Percentiles rank a stretch among this genome's conserved stretches.
These are phyloP conservation scores for Parasteatoda tepidariorum DNA, from an alignment of 1,140 invertebrate genomes.

Conservation along the genomic window DNA sequence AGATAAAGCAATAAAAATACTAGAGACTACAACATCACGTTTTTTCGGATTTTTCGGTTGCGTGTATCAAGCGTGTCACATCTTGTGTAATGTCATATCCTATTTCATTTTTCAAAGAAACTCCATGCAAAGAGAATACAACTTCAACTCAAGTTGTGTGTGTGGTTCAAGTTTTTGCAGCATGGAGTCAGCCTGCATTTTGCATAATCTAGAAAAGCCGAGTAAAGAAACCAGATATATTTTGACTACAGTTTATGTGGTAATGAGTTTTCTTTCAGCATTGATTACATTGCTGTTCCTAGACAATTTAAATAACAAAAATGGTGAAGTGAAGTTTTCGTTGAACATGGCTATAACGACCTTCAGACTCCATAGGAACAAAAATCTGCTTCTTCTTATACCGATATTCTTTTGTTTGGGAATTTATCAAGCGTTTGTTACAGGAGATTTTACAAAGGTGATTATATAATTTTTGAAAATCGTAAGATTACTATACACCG, in stretches of 20 bases:
- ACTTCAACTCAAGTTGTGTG: background rate
- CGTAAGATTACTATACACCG: too few relatives aligned
- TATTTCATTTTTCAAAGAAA: constrained; percentile 66
- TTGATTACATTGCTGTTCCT: background rate
- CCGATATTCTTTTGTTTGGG: background rate
- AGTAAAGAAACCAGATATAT: background rate
- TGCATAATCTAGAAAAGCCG: background rate
- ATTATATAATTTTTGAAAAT: too few relatives aligned
- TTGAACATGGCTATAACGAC: background rate
- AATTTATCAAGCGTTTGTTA: background rate
- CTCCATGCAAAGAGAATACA: too few relatives aligned
- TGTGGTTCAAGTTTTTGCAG: background rate
- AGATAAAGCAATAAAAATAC: background rate
- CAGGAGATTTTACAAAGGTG: background rate
- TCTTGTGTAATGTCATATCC: constrained; percentile 97
- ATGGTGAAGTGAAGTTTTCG: background rate
- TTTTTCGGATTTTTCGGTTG: constrained; percentile 99
- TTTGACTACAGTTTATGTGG: background rate
- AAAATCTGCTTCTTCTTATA: background rate
- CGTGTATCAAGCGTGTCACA: constrained; percentile 92
- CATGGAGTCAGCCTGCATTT: background rate
- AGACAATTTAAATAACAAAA: background rate
- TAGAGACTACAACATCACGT: constrained; percentile 81
- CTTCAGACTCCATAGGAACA: background rate
- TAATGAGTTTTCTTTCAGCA: background rate